These are phyloP conservation scores for Temnopleurus reevesii DNA, from an alignment of 53 echinoderm and acorn worm genomes.

Conservation along the genomic window DNA sequence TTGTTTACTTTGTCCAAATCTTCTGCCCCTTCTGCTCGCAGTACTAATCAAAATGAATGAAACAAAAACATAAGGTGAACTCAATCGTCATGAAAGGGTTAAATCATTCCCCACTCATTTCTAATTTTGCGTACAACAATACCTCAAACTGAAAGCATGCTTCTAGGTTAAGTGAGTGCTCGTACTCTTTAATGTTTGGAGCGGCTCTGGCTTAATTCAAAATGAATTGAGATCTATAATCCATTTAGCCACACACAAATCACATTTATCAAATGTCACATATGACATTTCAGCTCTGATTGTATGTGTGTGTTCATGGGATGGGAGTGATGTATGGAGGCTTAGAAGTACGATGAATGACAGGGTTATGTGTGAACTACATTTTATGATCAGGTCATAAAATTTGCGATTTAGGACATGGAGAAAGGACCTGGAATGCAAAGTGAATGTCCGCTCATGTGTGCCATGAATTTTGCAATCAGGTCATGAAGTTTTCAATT, in stretches of 20 bases:
- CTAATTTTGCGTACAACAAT: background rate
- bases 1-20: no score
- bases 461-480: no score
- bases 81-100: background rate
- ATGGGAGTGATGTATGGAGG: no score
- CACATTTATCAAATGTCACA: conserved; percentile 24
- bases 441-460: no score
- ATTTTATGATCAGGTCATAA: no score
- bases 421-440: no score
- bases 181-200: background rate
- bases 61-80: background rate
- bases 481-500: no score
- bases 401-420: no score
- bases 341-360: no score
- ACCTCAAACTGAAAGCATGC: background rate
- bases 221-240: conserved; percentile 38
- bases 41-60: background rate
- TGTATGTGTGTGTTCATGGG: no score
- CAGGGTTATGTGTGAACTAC: no score
- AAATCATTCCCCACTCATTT: background rate
- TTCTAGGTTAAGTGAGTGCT: background rate
- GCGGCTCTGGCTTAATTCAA: background rate
- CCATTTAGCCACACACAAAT: conserved; percentile 29
- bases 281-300: conserved; percentile 15
- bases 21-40: background rate